Percentiles rank a stretch among this genome's conserved stretches.
Conservation (phyloP, 1,140 invertebrate species). For the Pseudoatta argentina region DNA sequence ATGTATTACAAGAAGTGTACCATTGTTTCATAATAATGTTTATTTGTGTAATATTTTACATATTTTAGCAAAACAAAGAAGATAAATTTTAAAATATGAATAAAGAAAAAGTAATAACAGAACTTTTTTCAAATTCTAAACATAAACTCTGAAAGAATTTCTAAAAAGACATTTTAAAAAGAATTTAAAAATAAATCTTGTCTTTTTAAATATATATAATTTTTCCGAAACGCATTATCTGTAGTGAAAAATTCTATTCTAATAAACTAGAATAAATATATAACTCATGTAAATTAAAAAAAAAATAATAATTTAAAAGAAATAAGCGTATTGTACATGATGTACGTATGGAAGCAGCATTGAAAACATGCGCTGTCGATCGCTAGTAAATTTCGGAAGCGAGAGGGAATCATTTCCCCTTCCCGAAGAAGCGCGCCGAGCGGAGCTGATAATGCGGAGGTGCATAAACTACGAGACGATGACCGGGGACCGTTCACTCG, state of each 20-base stretch:
- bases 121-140: not conserved
- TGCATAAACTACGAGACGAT: conserved; percentile 54
- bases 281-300: not conserved
- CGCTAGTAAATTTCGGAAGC: not conserved
- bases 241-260: not conserved
- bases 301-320: not conserved
- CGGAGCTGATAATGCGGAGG: conserved; percentile 30
- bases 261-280: not conserved
- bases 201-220: not conserved
- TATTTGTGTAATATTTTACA: too few species aligned
- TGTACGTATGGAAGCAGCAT: not conserved
- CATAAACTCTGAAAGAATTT: not conserved
- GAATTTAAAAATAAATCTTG: too few species aligned
- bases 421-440: conserved; percentile 23
- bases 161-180: too few species aligned
- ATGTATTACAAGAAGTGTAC: not conserved
- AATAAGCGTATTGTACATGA: not conserved
- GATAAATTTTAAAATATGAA: conserved; percentile 18
- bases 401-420: conserved; percentile 15
- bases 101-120: not conserved
- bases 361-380: not conserved
- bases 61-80: not conserved
- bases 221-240: not conserved
- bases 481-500: conserved; percentile 40
- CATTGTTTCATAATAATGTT: conserved; percentile 1